A percentile compares a stretch with the other conserved stretches of the same genome.
Evolutionary conservation across 2,888 invertebrate genomes (phyloP).

Genomic region (Pycnomerus fuliginosus): DNA sequence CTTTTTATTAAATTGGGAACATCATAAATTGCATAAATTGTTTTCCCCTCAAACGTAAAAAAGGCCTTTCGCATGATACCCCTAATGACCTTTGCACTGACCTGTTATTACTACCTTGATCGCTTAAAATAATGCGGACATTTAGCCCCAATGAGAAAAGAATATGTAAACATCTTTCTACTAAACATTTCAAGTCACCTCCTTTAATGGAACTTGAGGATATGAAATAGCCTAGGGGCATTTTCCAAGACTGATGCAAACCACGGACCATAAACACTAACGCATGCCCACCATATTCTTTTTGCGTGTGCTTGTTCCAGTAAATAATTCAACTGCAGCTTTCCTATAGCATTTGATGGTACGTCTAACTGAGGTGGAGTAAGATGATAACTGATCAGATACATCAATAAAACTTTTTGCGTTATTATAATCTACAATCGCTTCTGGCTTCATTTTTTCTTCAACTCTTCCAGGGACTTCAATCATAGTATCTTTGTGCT

Average conservation of each 20-base stretch:
- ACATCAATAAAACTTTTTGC: background rate
- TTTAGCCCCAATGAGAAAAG: background rate
- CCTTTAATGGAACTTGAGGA: background rate
- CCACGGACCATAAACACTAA: slow-evolving; percentile 1
- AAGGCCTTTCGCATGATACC: background rate
- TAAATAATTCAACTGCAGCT: background rate
- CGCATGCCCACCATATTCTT: too few species aligned
- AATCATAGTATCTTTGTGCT: background rate
- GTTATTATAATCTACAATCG: background rate
- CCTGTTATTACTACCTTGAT: slow-evolving; percentile 2
- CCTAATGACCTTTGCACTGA: background rate
- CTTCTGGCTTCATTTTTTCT: background rate
- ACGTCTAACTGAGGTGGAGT: background rate
- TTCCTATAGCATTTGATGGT: background rate
- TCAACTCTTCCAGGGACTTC: background rate
- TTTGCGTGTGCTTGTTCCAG: too few species aligned
- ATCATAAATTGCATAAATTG: slow-evolving; percentile 1
- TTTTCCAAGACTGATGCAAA: background rate
- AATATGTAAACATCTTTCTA: too few species aligned
- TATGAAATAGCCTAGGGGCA: background rate
- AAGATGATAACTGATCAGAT: background rate
- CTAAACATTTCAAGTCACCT: background rate
- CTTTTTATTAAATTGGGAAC: slow-evolving; percentile 1
- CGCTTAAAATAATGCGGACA: background rate
- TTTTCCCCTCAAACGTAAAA: background rate